Conservation (phyloP, 2,113 vertebrate genomes). For the Cyanistes caeruleus region DNA sequence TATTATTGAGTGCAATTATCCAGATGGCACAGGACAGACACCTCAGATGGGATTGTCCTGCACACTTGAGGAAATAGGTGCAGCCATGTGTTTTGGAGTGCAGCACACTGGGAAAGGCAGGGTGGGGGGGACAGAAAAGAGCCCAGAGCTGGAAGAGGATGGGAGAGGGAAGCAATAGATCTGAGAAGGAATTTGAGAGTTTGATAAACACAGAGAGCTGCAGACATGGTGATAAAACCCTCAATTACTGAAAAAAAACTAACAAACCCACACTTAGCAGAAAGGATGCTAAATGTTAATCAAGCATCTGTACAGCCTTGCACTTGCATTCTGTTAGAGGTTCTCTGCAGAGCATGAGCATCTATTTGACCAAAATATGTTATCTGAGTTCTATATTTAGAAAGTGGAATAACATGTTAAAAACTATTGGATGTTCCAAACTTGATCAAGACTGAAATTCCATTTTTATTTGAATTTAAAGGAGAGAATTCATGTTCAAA, state of each 20-base stretch:
- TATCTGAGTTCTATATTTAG: not conserved
- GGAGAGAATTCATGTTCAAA: not conserved
- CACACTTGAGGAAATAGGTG: not conserved
- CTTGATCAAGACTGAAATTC: not conserved
- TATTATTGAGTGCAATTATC: not conserved
- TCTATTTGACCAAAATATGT: not conserved
- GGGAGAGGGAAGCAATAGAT: not conserved
- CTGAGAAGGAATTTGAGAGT: not conserved
- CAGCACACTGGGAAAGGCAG: not conserved
- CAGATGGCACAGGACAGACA: not conserved
- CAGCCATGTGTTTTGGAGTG: not conserved
- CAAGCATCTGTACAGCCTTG: not conserved
- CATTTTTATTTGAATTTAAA: not conserved
- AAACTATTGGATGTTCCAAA: not conserved
- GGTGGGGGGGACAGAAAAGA: not conserved
- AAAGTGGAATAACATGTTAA: not conserved
- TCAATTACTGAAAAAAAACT: not conserved
- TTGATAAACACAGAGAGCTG: not conserved
- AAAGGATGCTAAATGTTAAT: slow-evolving; percentile 9
- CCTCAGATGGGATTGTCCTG: accelerated
- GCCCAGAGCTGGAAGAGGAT: not conserved
- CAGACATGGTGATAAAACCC: not conserved
- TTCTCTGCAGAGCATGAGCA: not conserved
- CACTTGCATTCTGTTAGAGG: not conserved
- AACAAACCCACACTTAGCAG: not conserved